Conservation (phyloP, 2,888 invertebrate genomes). For the Amitus sp. region DNA sequence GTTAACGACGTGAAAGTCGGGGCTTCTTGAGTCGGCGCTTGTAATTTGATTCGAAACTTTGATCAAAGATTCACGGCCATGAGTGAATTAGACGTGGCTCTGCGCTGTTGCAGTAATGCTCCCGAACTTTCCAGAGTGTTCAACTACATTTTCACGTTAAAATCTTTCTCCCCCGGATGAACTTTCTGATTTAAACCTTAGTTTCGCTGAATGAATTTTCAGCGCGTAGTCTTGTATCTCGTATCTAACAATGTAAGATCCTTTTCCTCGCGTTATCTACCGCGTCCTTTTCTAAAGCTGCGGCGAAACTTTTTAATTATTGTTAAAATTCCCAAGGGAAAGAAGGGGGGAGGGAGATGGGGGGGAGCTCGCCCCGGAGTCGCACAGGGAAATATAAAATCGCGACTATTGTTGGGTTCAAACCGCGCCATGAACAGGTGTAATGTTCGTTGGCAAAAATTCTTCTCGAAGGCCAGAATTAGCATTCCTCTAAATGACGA, state of each 20-base stretch:
- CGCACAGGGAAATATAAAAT: slow-evolving; percentile 5
- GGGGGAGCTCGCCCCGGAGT: too few relatives aligned
- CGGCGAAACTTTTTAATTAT: slow-evolving; percentile 33
- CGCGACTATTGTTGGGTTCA: too few relatives aligned
- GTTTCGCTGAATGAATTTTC: slow-evolving; percentile 35
- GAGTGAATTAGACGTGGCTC: slow-evolving; percentile 41
- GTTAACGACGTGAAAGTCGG: slow-evolving; percentile 26
- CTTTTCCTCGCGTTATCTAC: slow-evolving; percentile 1
- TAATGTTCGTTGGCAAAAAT: too few relatives aligned
- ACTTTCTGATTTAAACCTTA: slow-evolving; percentile 39
- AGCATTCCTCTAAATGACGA: too few relatives aligned
- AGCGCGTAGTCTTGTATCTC: slow-evolving; percentile 37
- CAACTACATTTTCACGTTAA: slow-evolving; percentile 39
- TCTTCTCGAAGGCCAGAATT: background rate
- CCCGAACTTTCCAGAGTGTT: slow-evolving; percentile 36
- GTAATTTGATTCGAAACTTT: slow-evolving; percentile 42
- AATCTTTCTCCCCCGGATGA: slow-evolving; percentile 36
- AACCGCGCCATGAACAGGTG: too few relatives aligned
- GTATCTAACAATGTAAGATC: slow-evolving; percentile 29
- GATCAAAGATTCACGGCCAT: slow-evolving; percentile 41
- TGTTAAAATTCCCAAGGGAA: slow-evolving; percentile 15
- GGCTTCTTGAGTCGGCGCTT: slow-evolving; percentile 30
- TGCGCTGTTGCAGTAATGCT: slow-evolving; percentile 34
- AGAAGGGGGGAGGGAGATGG: too few relatives aligned
- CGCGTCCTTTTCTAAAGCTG: slow-evolving; percentile 20